Conservation (phyloP, 2,113 vertebrate species). For the Peromyscus polionotus region DNA sequence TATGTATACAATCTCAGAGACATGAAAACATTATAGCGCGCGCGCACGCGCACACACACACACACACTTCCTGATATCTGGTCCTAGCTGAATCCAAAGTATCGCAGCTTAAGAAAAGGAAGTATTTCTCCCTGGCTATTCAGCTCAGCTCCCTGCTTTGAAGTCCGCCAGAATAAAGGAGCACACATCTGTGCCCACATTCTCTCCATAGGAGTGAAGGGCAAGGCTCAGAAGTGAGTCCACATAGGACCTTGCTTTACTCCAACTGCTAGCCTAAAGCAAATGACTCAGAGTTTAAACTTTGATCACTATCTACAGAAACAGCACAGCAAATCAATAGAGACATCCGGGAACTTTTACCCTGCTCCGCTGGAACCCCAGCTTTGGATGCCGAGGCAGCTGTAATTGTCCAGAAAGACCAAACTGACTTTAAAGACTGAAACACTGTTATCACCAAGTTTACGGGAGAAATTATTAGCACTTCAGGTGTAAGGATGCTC, state of each 20-base stretch:
- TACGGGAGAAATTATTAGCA: constrained; percentile 45
- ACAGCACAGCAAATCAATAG: neutral
- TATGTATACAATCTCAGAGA: neutral
- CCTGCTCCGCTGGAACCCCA: neutral
- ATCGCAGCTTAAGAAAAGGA: neutral
- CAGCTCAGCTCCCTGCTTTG: neutral
- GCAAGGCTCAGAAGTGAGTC: neutral
- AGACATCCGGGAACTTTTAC: neutral
- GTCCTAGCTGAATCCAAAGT: neutral
- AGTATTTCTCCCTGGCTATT: neutral
- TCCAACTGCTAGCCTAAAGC: neutral
- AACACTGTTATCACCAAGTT: constrained; percentile 32
- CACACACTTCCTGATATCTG: neutral
- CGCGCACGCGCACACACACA: neutral
- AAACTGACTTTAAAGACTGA: constrained; percentile 29
- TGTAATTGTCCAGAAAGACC: neutral
- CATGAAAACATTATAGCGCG: neutral
- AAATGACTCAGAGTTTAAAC: neutral
- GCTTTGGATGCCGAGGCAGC: neutral
- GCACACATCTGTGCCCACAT: neutral
- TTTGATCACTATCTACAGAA: neutral
- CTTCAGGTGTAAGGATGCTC: constrained; percentile 25
- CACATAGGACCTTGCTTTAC: neutral
- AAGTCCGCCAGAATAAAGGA: neutral
- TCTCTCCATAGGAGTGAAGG: neutral